A percentile compares a stretch with the other conserved stretches of the same genome.
Evolutionary conservation across 2,113 vertebrate species (phyloP).

Genomic region (Dasypus novemcinctus): DNA sequence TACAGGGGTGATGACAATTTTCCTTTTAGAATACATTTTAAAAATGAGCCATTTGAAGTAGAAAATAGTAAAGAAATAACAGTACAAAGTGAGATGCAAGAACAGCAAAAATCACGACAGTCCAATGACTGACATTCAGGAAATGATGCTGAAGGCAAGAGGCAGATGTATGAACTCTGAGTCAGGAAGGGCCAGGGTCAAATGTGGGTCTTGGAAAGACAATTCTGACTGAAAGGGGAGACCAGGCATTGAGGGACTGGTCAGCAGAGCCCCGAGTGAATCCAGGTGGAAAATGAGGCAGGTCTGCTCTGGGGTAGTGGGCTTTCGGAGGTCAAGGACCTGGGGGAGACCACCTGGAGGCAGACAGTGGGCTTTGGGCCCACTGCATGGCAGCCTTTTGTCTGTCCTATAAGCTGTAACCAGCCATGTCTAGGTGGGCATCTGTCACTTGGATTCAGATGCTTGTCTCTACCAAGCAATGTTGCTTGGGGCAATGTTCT

Average conservation of each 20-base stretch:
- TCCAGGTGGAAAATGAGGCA: not conserved
- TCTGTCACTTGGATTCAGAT: not conserved
- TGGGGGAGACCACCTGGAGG: not conserved
- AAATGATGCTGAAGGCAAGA: not conserved
- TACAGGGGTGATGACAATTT: not conserved
- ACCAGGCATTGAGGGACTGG: not conserved
- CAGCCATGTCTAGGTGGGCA: not conserved
- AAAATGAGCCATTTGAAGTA: not conserved
- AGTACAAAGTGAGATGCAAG: not conserved
- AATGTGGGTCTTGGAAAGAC: not conserved
- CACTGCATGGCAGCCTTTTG: not conserved
- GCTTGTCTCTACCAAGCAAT: not conserved
- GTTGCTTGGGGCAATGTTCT: not conserved
- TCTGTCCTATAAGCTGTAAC: not conserved
- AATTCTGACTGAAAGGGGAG: not conserved
- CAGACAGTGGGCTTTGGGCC: not conserved
- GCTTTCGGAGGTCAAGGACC: not conserved
- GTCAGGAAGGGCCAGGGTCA: not conserved
- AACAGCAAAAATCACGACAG: not conserved
- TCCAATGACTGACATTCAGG: not conserved
- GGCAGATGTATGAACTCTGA: not conserved
- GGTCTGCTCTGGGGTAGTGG: not conserved
- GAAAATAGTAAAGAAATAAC: slow-evolving; percentile 31
- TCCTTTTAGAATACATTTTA: not conserved
- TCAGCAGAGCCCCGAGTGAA: not conserved